Percentiles rank a stretch among this genome's conserved stretches.
phyloP scores from a whole-genome alignment of 2,113 vertebrate species.

The Onychostoma macrolepis region DNA sequence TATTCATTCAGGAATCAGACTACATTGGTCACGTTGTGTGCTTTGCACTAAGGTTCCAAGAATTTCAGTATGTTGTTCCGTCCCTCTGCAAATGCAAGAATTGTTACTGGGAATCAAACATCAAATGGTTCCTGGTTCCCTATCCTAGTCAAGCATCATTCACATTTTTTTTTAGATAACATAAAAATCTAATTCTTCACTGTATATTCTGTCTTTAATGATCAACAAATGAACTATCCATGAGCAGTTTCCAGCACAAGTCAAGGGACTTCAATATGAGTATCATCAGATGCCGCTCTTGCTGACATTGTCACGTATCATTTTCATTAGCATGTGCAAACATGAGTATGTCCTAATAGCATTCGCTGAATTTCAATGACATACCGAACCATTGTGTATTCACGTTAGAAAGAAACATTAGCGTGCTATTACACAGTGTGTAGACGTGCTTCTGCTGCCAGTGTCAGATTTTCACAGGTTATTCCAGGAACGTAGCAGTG shows the following conservation, averaged over 20 bases:
- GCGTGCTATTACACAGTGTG: constrained; percentile 13
- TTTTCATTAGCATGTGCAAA: neutral
- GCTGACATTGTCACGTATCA: neutral
- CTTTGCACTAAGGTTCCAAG: neutral
- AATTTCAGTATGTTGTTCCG: neutral
- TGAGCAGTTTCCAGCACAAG: neutral
- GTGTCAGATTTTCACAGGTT: constrained; percentile 34
- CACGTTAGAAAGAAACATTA: constrained; percentile 34
- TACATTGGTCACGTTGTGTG: neutral
- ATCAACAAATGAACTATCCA: neutral
- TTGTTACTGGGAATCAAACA: neutral
- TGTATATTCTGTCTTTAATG: neutral
- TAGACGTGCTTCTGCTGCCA: constrained; percentile 25
- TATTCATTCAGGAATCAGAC: neutral
- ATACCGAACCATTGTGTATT: neutral
- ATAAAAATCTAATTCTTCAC: neutral
- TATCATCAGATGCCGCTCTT: neutral
- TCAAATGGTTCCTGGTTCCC: neutral
- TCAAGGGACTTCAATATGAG: neutral
- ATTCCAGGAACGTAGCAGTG: constrained; percentile 30
- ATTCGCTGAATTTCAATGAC: constrained; percentile 17
- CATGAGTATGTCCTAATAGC: neutral
- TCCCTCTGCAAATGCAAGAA: too few relatives aligned
- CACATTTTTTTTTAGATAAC: neutral
- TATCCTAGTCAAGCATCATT: neutral